Evolutionary conservation across 2,113 vertebrate species (phyloP).

Genomic region (Tragelaphus buxtoni): DNA sequence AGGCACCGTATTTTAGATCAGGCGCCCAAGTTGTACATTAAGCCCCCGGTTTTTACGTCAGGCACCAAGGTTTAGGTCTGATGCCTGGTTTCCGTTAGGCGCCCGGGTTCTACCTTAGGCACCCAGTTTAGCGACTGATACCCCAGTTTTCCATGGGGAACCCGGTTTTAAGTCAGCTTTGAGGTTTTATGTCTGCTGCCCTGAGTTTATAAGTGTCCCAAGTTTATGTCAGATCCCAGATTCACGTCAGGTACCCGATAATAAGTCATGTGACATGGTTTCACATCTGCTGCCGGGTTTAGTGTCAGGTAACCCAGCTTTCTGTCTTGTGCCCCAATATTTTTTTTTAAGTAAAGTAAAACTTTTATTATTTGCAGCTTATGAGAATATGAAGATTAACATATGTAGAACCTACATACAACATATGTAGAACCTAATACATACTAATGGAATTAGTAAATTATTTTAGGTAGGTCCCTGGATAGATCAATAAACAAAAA

Average conservation of each 20-base stretch:
- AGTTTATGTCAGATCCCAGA: neutral
- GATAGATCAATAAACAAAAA: neutral
- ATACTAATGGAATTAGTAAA: neutral
- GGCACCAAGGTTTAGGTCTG: neutral
- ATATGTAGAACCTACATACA: neutral
- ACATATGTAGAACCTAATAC: neutral
- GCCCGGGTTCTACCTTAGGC: neutral
- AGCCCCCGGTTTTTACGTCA: neutral
- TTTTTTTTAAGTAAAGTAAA: neutral
- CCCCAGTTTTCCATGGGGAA: neutral
- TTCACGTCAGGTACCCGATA: neutral
- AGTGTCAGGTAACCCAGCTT: neutral
- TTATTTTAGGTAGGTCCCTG: neutral
- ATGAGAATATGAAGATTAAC: neutral
- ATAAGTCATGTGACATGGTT: neutral
- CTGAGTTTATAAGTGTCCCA: neutral
- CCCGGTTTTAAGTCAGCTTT: neutral
- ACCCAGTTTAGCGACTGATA: neutral
- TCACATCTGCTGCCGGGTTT: neutral
- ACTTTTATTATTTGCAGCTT: neutral
- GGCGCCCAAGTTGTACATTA: neutral
- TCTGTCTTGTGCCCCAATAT: too few relatives aligned
- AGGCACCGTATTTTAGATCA: neutral
- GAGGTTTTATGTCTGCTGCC: neutral
- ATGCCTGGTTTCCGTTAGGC: neutral